These are phyloP conservation scores for Whitmania pigra DNA, from an alignment of 1,140 invertebrate species.

Conservation along the genomic window DNA sequence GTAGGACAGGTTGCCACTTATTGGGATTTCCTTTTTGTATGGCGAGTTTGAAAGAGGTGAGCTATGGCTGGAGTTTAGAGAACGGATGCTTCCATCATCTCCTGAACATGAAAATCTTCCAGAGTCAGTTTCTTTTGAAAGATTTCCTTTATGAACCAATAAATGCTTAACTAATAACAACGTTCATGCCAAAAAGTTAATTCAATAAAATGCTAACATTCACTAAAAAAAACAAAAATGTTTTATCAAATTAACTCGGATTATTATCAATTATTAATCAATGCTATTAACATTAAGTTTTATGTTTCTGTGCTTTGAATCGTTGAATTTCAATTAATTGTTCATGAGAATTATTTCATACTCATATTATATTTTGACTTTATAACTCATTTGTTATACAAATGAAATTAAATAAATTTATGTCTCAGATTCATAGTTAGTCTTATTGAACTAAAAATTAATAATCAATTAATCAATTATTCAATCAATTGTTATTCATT, in stretches of 20 bases:
- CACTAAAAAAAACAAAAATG: not conserved
- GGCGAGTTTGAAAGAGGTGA: not conserved
- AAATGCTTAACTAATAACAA: no score
- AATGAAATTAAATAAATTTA: no score
- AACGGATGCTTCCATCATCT: not conserved
- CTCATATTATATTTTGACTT: no score
- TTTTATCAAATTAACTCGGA: not conserved
- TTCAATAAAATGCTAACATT: not conserved
- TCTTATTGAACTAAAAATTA: no score
- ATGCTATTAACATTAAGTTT: not conserved
- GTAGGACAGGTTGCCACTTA: no score
- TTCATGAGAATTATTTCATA: no score
- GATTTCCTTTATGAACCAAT: not conserved
- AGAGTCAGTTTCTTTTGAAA: not conserved
- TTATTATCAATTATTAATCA: not conserved
- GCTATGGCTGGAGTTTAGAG: not conserved
- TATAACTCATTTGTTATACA: no score
- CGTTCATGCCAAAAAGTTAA: not conserved
- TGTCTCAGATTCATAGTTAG: no score
- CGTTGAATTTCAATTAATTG: not conserved
- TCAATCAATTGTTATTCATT: no score
- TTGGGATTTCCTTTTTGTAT: no score
- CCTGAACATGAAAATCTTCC: slow-evolving; percentile 2
- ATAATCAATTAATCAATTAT: no score
- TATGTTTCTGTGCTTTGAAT: not conserved